Evolutionary conservation across 2,797 vertebrate species (phyloP), one percentile per base, ranked within the genome.

Genomic region (Coreius guichenoti): DNA sequence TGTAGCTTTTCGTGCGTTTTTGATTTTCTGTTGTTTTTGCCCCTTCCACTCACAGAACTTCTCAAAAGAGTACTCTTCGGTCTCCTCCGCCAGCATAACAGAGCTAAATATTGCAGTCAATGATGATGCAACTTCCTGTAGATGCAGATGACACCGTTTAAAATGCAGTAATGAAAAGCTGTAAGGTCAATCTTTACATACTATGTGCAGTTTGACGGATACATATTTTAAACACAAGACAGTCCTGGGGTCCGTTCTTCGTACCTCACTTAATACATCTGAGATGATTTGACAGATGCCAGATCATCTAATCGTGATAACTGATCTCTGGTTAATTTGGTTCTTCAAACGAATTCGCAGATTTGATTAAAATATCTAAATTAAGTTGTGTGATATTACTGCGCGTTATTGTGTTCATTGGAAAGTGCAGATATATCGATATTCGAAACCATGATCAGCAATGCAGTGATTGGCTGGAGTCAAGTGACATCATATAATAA

Each of bases 41-140:
- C 70, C 89, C 80, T 94, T 95, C 94, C 94, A 94, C 14, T 92
- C 90, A 87, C 91, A 92, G 88, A 96, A 95, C 8, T 91, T 84
- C 17, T 93, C 88, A 92, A 95, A 92, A 82, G 86, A 88, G 43
- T 91, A 89, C 51, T 94, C 92, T 29, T 86, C 85, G 0, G 82
- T 51, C 49, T 84, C 26, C 83, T 80, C 79, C 6, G 83, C 86
- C 80, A 79, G 88, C 76, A 92, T 91, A 83, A 88, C 61, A 33
- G 90, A 88, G 80, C 91, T 92, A 84, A 93, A 92, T 1, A 88
- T 80, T 17, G 80, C 69, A 47, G 79, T 87, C 76, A 91, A 69
- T 5, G 88, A 88, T 0, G 80, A 56, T 11, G 61, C 74, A 67
- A 90, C 51, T 1, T 82, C 79, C 90, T 91, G 65, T 17, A 76